These are phyloP conservation scores for Aradus depressus DNA, from an alignment of 2,888 invertebrate genomes.

Conservation along the genomic window DNA sequence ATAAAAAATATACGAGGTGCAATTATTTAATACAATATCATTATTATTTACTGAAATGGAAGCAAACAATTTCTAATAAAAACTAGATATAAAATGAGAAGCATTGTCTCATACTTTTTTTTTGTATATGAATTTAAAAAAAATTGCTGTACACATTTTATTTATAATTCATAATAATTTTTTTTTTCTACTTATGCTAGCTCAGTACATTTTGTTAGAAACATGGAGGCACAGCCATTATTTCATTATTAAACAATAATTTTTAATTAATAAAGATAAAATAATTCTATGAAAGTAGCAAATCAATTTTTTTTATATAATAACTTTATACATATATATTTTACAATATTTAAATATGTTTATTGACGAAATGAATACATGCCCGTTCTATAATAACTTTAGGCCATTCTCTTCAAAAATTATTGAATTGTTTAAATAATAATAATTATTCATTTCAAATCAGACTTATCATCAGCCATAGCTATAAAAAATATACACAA, in stretches of 20 bases:
- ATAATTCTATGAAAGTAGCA: background rate
- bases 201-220: constrained; percentile 18
- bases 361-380: constrained; percentile 7
- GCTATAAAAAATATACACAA: constrained; percentile 17
- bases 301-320: background rate
- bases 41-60: too few species aligned
- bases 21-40: too few species aligned
- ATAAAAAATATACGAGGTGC: too few species aligned
- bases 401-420: constrained; percentile 9
- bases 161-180: too few species aligned
- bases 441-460: too few species aligned
- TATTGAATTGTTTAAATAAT: too few species aligned
- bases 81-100: too few species aligned
- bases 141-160: too few species aligned
- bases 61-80: too few species aligned
- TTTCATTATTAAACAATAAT: constrained; percentile 16
- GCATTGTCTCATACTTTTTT: too few species aligned
- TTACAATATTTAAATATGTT: constrained; percentile 8
- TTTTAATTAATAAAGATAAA: constrained; percentile 13
- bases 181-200: too few species aligned
- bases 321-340: background rate
- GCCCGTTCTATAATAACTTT: constrained; percentile 5
- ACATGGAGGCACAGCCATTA: constrained; percentile 20
- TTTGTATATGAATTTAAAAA: too few species aligned
- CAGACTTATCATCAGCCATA: constrained; percentile 15